Evolutionary conservation across 2,113 vertebrate genomes (phyloP), one percentile per base, ranked within the genome.

Genomic region (Conger conger): DNA sequence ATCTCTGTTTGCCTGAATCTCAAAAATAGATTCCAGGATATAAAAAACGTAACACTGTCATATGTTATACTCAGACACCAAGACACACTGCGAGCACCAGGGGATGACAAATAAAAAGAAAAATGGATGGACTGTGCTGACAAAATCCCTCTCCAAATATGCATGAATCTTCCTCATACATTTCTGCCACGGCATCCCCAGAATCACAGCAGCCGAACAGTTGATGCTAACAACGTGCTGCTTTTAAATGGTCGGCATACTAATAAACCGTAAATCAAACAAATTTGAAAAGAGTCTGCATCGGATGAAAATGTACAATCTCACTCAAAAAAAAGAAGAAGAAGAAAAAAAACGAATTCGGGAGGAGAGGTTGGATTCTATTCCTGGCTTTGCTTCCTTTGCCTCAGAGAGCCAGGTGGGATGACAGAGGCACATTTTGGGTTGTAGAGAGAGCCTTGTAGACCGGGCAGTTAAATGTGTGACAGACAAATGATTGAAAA

Each of bases 401-500:
- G 84, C 88, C 86, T 80, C 45, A 90, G 89, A 94, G 89, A 91
- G 91, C 90, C 93, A 94, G 92, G 93, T 92, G 92, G 91, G 91
- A 91, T 82, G 87, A 87, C 90, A 85, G 88, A 88, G 91, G 87
- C 86, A 91, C 87, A 87, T 87, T 93, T 93, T 92, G 85, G 84
- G 85, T 76, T 89, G 88, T 83, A 89, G 87, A 88, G 85, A 87
- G 92, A 91, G 89, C 91, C 87, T 89, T 81, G 40, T 86, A 88
- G 88, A 91, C 88, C 91, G 86, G 87, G 83, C 86, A 87, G 92
- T 91, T 87, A 85, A 86, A 91, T 90, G 92, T 92, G 90, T 91
- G 92, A 93, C 89, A 91, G 91, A 92, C 90, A 92, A 92, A 93
- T 93, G 90, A 93, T 89, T 82, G 86, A 84, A 87, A 90, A 86